Evolutionary conservation across 2,113 vertebrate genomes (phyloP).

Genomic region (Pluvianellus socialis): DNA sequence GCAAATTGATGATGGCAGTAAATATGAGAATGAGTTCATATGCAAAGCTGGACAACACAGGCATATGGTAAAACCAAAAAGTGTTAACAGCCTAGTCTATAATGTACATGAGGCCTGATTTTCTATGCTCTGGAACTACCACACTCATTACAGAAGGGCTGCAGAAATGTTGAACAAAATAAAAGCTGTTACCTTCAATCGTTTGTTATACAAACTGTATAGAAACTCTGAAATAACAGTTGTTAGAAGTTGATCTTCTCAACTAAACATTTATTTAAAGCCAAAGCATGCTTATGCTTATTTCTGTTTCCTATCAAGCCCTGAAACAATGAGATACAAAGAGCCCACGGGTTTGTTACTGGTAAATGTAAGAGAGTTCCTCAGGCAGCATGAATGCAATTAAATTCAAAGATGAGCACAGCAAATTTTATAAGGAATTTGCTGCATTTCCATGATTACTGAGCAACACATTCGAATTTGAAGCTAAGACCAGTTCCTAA

Average conservation of each 20-base stretch:
- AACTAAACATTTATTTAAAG: not conserved
- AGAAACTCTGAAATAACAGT: not conserved
- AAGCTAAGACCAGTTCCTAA: not conserved
- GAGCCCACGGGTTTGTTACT: not conserved
- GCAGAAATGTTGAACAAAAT: not conserved
- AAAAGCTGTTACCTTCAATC: not conserved
- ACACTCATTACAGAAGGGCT: not conserved
- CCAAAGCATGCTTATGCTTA: not conserved
- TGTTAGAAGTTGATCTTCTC: not conserved
- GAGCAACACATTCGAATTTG: not conserved
- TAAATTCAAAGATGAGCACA: not conserved
- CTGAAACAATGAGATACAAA: not conserved
- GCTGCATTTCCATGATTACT: not conserved
- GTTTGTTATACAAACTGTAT: not conserved
- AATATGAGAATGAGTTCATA: not conserved
- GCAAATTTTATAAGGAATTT: not conserved
- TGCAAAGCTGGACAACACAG: not conserved
- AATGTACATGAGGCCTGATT: not conserved
- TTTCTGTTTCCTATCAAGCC: not conserved
- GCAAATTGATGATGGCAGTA: not conserved
- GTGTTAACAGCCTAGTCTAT: too few species aligned
- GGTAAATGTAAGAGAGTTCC: not conserved
- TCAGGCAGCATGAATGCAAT: not conserved
- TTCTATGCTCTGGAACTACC: not conserved
- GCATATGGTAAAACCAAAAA: not conserved